These are phyloP conservation scores for Crenuchus spilurus DNA, from an alignment of 2,797 vertebrate species.

Conservation along the genomic window DNA sequence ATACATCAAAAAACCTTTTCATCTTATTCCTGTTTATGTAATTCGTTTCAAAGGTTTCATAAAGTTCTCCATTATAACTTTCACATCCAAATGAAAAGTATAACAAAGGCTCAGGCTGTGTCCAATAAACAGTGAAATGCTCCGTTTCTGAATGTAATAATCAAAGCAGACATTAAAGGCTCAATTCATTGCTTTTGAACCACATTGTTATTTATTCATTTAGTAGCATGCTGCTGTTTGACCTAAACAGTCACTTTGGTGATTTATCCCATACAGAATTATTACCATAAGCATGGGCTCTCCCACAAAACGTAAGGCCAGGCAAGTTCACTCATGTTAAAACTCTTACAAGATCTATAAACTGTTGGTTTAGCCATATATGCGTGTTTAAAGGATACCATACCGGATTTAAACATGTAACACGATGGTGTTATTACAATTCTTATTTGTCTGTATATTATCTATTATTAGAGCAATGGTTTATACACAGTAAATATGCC, in stretches of 20 bases:
- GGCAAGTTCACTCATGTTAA: too few relatives aligned
- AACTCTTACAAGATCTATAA: too few relatives aligned
- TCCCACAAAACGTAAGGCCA: neutral
- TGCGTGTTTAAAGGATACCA: too few relatives aligned
- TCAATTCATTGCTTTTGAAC: too few relatives aligned
- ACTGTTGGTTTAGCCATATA: neutral
- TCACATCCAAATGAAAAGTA: neutral
- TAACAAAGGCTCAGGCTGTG: neutral
- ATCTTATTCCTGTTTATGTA: conserved; percentile 15
- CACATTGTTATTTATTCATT: neutral
- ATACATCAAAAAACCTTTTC: conserved; percentile 42
- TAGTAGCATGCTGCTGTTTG: neutral
- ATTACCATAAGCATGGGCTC: too few relatives aligned
- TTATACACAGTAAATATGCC: too few relatives aligned
- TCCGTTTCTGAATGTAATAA: neutral
- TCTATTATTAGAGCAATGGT: too few relatives aligned
- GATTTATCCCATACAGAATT: neutral
- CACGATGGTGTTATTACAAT: neutral
- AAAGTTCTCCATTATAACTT: neutral
- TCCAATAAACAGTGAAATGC: too few relatives aligned
- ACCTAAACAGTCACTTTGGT: too few relatives aligned
- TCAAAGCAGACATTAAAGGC: neutral
- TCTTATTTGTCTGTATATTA: neutral
- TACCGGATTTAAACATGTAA: too few relatives aligned
- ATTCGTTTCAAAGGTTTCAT: conserved; percentile 16